Evolutionary conservation across 1,140 invertebrate species (phyloP).

Genomic region (Drosophila pruinosa): DNA sequence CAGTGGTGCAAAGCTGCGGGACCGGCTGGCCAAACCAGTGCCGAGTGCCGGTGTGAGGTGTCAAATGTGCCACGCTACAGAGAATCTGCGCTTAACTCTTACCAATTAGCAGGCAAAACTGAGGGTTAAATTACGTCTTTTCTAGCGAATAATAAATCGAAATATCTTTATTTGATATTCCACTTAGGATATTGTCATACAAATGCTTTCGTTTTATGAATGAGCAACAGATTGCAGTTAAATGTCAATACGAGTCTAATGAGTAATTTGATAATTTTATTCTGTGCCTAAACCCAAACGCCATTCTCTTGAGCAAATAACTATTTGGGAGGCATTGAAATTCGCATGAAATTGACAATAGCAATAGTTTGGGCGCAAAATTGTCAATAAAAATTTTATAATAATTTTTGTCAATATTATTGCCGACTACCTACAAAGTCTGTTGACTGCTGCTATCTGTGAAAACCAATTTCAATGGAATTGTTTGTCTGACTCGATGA

Average conservation of each 20-base stretch:
- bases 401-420: constrained; percentile 65
- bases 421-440: constrained; percentile 28
- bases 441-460: constrained; percentile 38
- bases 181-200: constrained; percentile 65
- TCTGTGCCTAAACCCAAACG: constrained; percentile 4
- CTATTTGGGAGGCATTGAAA: constrained; percentile 43
- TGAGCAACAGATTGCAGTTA: constrained; percentile 18
- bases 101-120: constrained; percentile 53
- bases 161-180: constrained; percentile 42
- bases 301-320: constrained; percentile 32
- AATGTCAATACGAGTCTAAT: constrained; percentile 34
- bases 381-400: constrained; percentile 56
- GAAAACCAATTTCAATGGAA: constrained; percentile 67
- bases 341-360: constrained; percentile 62
- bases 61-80: constrained; percentile 47
- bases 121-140: constrained; percentile 14
- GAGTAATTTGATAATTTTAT: constrained; percentile 52
- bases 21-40: constrained; percentile 9
- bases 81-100: constrained; percentile 36
- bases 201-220: constrained; percentile 42
- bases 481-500: constrained; percentile 40
- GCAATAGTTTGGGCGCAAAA: constrained; percentile 23
- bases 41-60: constrained; percentile 28
- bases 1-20: constrained; percentile 36
- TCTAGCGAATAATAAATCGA: constrained; percentile 39